A percentile compares a stretch with the other conserved stretches of the same genome.
phyloP scores from a whole-genome alignment of 2,888 invertebrate species.

The Lucinisca nassula region DNA sequence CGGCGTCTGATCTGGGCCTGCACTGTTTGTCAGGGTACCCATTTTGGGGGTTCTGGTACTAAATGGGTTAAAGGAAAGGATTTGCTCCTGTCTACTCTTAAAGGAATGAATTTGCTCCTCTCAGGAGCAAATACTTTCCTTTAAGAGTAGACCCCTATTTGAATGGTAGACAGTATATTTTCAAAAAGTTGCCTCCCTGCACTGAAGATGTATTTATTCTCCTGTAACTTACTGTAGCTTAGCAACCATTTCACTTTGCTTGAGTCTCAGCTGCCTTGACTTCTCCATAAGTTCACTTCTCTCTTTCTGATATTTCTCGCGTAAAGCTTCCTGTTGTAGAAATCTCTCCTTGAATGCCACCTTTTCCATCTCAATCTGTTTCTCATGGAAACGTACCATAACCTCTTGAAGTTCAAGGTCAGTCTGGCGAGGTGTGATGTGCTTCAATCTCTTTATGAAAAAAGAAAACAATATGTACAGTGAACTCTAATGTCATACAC shows the following conservation, averaged over 20 bases:
- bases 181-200: too few species aligned
- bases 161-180: too few species aligned
- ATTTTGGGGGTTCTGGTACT: too few species aligned
- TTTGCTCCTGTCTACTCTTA: too few species aligned
- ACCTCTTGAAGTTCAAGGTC: constrained; percentile 86
- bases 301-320: constrained; percentile 81
- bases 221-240: constrained; percentile 86
- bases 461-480: neutral
- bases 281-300: constrained; percentile 82
- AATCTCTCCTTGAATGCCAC: constrained; percentile 85
- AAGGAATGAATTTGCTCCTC: too few species aligned
- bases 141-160: too few species aligned
- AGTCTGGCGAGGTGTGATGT: constrained; percentile 87
- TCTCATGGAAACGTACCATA: constrained; percentile 85
- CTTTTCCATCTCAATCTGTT: constrained; percentile 86
- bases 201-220: too few species aligned
- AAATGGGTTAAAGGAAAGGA: too few species aligned
- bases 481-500: neutral
- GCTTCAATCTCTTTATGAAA: constrained; percentile 84
- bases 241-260: constrained; percentile 87
- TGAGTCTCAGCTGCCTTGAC: constrained; percentile 80
- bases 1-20: too few species aligned
- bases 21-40: too few species aligned
- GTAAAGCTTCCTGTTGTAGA: constrained; percentile 83
- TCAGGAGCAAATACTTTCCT: too few species aligned